Evolutionary conservation across 2,113 vertebrate genomes (phyloP), one percentile per base, ranked within the genome.

Genomic region (Lathamus discolor): DNA sequence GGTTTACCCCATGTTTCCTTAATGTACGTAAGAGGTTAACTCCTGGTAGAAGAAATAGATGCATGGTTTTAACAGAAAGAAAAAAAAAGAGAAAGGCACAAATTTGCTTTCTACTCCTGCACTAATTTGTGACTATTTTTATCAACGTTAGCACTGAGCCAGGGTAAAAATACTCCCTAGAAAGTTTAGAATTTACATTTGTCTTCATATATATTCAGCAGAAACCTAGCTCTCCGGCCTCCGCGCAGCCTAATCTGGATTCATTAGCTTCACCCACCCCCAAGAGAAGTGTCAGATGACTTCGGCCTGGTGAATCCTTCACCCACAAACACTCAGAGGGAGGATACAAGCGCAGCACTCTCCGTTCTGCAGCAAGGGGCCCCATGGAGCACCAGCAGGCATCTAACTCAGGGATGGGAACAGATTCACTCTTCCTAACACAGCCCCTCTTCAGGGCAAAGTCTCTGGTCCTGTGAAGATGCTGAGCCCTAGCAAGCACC

Each of bases 111-210:
- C 95, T 91, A 95, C 94, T 96, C 91, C 93, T 94, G 94, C 70
- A 94, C 92, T 96, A 95, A 97, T 97, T 95, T 95, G 84, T 93
- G 93, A 91, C 96, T 97, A 97, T 97, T 97, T 97, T 97, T 97
- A 83, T 94, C 96, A 29, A 66, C 5, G 76, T 95, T 96, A 97
- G 95, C 94, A 87, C 90, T 90, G 92, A 95, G 94, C 95, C 90
- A 90, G 85, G 92, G 97, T 97, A 97, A 96, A 97, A 97, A 97
- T 96, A 96, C 87, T 97, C 91, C 93, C 80, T 95, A 62, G 93
- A 92, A 97, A 95, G 92, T 96, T 95, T 97, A 93, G 94, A 91
- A 96, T 97, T 96, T 96, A 96, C 87, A 96, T 97, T 97, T 95
- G 89, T 80, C 93, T 96, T 97, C 96, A 91, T 94, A 93, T 92